Evolutionary conservation across 2,113 vertebrate species (phyloP).

Genomic region (Carassius carassius): DNA sequence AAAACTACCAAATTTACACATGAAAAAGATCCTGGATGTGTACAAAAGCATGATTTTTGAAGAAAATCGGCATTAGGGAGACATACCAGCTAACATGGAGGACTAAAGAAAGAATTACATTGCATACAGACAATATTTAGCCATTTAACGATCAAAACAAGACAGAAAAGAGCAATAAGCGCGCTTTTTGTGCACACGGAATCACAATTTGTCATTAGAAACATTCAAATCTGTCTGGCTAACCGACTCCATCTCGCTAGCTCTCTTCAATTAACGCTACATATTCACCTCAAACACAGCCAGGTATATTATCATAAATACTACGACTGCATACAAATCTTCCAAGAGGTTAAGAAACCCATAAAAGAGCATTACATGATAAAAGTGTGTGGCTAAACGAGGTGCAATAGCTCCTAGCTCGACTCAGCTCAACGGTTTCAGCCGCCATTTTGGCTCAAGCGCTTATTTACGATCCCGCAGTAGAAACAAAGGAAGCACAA

Average conservation of each 20-base stretch:
- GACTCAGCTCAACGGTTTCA: constrained; percentile 62
- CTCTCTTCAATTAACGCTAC: not conserved
- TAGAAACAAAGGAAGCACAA: constrained; percentile 61
- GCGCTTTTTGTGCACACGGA: not conserved
- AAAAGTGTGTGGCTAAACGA: constrained; percentile 18
- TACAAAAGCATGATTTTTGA: not conserved
- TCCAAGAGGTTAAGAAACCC: not conserved
- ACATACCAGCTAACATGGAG: not conserved
- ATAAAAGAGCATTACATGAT: not conserved
- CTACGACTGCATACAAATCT: not conserved
- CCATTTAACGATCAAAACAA: not conserved
- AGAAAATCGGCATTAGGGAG: not conserved
- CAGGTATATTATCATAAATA: not conserved
- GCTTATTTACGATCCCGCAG: constrained; percentile 71
- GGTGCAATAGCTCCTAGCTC: constrained; percentile 19
- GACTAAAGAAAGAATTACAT: not conserved
- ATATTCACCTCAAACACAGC: not conserved
- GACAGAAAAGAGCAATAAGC: not conserved
- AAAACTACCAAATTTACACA: too few relatives aligned
- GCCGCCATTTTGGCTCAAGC: constrained; percentile 83
- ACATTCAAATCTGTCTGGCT: constrained; percentile 25
- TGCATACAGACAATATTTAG: not conserved
- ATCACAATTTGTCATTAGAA: not conserved
- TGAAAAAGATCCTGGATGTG: not conserved
- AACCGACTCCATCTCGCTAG: not conserved